phyloP scores from a whole-genome alignment of 1,140 invertebrate species.

The Bombyx mandarina region DNA sequence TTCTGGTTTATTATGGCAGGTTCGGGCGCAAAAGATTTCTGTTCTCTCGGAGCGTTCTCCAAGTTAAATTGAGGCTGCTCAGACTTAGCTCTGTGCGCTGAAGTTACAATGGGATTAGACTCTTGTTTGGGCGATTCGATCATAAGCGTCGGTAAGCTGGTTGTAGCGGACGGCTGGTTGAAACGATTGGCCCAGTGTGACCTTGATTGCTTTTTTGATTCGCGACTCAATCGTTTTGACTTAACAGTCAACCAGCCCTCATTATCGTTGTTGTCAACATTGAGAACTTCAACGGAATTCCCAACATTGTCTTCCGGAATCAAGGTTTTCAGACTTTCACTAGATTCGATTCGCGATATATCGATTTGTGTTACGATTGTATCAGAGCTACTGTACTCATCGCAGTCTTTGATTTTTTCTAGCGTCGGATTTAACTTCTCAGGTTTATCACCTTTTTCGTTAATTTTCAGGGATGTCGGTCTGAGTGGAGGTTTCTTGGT shows the following conservation, averaged over 20 bases:
- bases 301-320: slow-evolving; percentile 66
- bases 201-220: slow-evolving; percentile 68
- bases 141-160: slow-evolving; percentile 75
- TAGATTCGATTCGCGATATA: slow-evolving; percentile 62
- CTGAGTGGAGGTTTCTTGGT: slow-evolving; percentile 38
- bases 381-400: slow-evolving; percentile 68
- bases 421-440: slow-evolving; percentile 22
- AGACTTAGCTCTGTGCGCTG: slow-evolving; percentile 46
- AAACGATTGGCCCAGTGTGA: slow-evolving; percentile 77
- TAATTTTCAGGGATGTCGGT: slow-evolving; percentile 43
- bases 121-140: slow-evolving; percentile 71
- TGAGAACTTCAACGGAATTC: slow-evolving; percentile 71
- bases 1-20: too few species aligned
- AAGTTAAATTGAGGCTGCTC: slow-evolving; percentile 36
- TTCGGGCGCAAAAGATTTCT: neutral
- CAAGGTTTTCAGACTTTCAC: slow-evolving; percentile 65
- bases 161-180: slow-evolving; percentile 77
- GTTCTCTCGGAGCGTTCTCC: neutral
- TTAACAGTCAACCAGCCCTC: slow-evolving; percentile 80
- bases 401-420: slow-evolving; percentile 43
- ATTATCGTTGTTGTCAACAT: slow-evolving; percentile 65
- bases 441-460: slow-evolving; percentile 43
- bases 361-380: slow-evolving; percentile 69
- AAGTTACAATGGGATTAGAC: slow-evolving; percentile 30
- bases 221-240: slow-evolving; percentile 69